Evolutionary conservation across 2,797 vertebrate genomes (phyloP).

Genomic region (Malacoraja senta): DNA sequence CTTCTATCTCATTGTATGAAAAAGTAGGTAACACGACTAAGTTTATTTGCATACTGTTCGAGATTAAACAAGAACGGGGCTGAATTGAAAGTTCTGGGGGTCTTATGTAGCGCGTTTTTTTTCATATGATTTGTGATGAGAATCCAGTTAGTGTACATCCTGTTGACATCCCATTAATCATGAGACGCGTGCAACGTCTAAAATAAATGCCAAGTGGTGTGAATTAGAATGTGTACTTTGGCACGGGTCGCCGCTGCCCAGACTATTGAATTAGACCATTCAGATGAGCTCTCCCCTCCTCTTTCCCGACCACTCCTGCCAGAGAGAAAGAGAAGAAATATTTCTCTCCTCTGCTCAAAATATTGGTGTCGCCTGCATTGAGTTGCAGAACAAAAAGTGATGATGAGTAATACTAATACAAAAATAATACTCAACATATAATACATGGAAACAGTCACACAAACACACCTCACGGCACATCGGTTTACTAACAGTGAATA

Average conservation of each 20-base stretch:
- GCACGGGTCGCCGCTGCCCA: neutral
- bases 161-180: slow-evolving; percentile 29
- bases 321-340: neutral
- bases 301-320: slow-evolving; percentile 24
- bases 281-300: neutral
- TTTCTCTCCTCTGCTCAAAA: neutral
- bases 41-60: neutral
- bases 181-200: slow-evolving; percentile 34
- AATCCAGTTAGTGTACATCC: neutral
- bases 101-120: neutral
- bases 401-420: neutral
- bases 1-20: neutral
- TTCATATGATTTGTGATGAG: neutral
- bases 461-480: neutral
- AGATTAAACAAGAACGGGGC: neutral
- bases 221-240: slow-evolving; percentile 38
- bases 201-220: slow-evolving; percentile 35
- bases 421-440: neutral
- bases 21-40: neutral
- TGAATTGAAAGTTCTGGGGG: neutral
- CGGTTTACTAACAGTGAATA: neutral
- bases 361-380: neutral
- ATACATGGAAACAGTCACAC: neutral
- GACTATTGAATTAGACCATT: slow-evolving; percentile 37
- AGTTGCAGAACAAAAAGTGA: neutral